Percentiles rank a stretch among this genome's conserved stretches.
phyloP scores from a whole-genome alignment of 2,797 vertebrate species.

The Tapera naevia region DNA sequence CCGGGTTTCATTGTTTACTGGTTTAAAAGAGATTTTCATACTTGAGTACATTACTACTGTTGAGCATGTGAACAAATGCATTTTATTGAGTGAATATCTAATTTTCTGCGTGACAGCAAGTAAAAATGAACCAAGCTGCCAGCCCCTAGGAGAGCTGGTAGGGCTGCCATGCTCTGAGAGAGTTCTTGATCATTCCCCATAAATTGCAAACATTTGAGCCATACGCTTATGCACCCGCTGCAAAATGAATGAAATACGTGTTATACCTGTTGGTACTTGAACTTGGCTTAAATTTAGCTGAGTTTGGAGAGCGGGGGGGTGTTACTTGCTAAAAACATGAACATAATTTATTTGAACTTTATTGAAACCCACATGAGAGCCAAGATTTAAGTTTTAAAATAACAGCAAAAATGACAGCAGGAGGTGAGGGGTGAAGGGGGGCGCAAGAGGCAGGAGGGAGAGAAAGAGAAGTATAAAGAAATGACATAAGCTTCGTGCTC shows the following conservation, averaged over 20 bases:
- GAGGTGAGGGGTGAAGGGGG: no score
- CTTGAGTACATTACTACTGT: neutral
- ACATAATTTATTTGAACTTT: neutral
- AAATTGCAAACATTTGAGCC: neutral
- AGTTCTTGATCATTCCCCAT: neutral
- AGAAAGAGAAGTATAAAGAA: neutral
- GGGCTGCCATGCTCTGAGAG: neutral
- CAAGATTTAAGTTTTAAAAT: neutral
- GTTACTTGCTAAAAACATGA: neutral
- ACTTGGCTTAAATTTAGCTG: neutral
- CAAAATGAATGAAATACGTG: neutral
- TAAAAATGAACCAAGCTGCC: neutral
- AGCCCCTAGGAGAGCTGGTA: neutral
- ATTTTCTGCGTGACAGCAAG: neutral
- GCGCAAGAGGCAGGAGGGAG: neutral
- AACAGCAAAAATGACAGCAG: neutral
- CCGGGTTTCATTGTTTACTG: constrained; percentile 13
- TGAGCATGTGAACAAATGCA: neutral
- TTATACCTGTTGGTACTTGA: neutral
- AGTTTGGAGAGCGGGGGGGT: neutral
- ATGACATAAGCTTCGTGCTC: neutral
- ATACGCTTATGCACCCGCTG: neutral
- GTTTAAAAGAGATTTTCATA: constrained; percentile 2
- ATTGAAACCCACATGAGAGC: neutral
- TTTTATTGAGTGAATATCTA: neutral